Percentiles rank a stretch among this genome's conserved stretches.
phyloP scores from a whole-genome alignment of 1,140 invertebrate species.

The Plectrocnemia conspersa region DNA sequence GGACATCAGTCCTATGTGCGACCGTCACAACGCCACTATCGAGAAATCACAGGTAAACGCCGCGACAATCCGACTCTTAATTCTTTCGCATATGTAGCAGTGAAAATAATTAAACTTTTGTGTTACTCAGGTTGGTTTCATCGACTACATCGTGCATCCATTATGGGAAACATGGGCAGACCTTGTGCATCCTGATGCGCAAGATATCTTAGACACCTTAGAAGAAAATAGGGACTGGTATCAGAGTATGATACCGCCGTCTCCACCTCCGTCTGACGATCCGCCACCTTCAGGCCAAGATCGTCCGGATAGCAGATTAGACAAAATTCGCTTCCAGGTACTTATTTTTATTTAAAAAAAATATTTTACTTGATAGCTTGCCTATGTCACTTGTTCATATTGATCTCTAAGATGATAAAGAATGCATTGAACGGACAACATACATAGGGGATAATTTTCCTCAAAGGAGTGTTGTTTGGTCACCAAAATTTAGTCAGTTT shows the following conservation, averaged over 20 bases:
- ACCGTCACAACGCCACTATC: slow-evolving; percentile 89
- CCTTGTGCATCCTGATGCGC: slow-evolving; percentile 96
- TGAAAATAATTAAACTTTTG: slow-evolving; percentile 18
- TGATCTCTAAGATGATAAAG: no score
- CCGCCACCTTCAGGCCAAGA: slow-evolving; percentile 44
- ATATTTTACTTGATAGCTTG: no score
- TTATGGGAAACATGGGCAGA: slow-evolving; percentile 99
- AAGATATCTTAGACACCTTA: slow-evolving; percentile 94
- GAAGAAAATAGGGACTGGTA: slow-evolving; percentile 99
- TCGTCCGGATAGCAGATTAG: slow-evolving; percentile 51
- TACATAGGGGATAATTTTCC: no score
- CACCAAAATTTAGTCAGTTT: no score
- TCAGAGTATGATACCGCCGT: slow-evolving; percentile 78
- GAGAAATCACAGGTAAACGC: slow-evolving; percentile 92
- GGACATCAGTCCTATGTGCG: slow-evolving; percentile 98
- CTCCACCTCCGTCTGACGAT: slow-evolving; percentile 64
- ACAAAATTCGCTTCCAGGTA: slow-evolving; percentile 66
- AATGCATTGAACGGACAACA: no score
- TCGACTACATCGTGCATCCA: slow-evolving; percentile 99
- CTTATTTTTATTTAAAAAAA: no score
- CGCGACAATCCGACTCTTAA: no score
- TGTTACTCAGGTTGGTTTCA: slow-evolving; percentile 96
- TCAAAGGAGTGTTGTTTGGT: no score
- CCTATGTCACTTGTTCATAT: no score
- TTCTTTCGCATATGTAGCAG: background rate